Evolutionary conservation across 2,797 vertebrate species (phyloP), one percentile per base, ranked within the genome.

Genomic region (Poecilia velifera): DNA sequence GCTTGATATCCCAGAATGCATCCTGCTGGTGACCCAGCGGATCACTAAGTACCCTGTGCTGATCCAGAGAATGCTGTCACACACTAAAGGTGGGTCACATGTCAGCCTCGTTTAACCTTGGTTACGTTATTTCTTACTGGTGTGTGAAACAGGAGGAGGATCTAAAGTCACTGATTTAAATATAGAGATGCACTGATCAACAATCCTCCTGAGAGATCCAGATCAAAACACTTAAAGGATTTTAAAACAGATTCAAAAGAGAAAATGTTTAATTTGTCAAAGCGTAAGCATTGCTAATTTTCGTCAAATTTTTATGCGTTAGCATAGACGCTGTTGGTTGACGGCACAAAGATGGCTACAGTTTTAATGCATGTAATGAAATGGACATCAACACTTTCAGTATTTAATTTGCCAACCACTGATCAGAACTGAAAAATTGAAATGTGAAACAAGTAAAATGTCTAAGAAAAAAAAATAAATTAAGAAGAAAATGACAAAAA

Each of bases 21-120:
- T 99, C 84, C 90, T 99, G 88, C 92, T 99, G 75, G 98, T 99
- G 74, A 99, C 98, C 7, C 98, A 99, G 93, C 96, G 98, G 87
- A 98, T 99, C 92, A 99, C 98, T 45, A 99, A 99, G 91, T 99
- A 99, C 89, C 98, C 98, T 0, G 97, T 99, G 76, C 90, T 99
- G 82, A 94, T 99, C 78, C 98, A 99, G 78, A 97, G 98, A 86
- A 96, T 99, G 88, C 90, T 98, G 55, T 97, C 97, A 79, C 97
- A 98, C 94, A 98, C 98, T 62, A 97, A 96, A 96, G 98, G 98
- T 98, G 75, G 93, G 90, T 34, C 34, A 78, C n/a, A 55, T 28
- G 55, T 76, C 28, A 0, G 0, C 39, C 2, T 86, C 57, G 8
- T 55, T 28, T 75, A 46, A 49, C 25, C 22, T 7, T 45, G 3